phyloP scores from a whole-genome alignment of 2,113 vertebrate genomes.

The Nymphicus hollandicus region DNA sequence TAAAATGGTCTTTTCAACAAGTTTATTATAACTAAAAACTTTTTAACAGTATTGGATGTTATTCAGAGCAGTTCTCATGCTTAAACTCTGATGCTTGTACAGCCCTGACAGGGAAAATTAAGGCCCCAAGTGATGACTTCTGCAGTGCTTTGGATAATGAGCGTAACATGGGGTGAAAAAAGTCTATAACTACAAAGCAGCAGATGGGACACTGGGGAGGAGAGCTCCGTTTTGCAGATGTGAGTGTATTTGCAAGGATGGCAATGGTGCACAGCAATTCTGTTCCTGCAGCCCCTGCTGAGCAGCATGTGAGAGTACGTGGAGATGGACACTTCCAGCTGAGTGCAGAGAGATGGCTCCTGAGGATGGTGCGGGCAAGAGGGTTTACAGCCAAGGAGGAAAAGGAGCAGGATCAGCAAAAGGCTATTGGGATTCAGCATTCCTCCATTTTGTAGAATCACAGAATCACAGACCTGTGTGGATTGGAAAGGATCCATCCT shows the following conservation, averaged over 20 bases:
- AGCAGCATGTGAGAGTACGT: not conserved
- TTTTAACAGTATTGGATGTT: not conserved
- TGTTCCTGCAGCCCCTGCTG: not conserved
- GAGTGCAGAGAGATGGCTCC: rapidly evolving
- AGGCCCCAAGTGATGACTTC: not conserved
- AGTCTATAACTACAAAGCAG: not conserved
- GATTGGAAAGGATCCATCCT: not conserved
- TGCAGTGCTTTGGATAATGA: not conserved
- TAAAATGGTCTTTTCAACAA: not conserved
- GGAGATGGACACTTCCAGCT: not conserved
- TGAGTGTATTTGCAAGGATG: not conserved
- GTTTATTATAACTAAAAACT: not conserved
- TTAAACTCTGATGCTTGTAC: not conserved
- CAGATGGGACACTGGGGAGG: not conserved
- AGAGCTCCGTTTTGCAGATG: not conserved
- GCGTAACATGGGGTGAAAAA: not conserved
- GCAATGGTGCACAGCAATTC: not conserved
- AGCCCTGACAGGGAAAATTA: not conserved
- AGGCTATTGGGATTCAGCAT: not conserved
- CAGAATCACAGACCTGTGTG: not conserved
- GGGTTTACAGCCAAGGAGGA: not conserved
- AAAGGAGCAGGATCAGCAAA: not conserved
- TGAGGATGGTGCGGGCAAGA: not conserved
- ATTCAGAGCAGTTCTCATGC: not conserved
- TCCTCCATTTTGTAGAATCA: not conserved